Evolutionary conservation across 1,140 invertebrate species (phyloP).

Genomic region (Drosophila ananassae): DNA sequence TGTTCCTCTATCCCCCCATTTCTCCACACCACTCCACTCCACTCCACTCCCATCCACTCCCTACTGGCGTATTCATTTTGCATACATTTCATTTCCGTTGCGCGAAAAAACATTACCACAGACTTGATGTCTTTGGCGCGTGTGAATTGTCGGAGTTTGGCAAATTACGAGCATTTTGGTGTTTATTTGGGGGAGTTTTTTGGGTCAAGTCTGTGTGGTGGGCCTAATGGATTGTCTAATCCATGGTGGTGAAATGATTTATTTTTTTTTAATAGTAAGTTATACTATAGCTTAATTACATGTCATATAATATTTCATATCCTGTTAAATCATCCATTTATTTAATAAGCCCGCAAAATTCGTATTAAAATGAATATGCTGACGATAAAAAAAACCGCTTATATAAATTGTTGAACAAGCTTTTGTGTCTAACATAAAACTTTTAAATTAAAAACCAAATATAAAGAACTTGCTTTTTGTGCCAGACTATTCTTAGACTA

Average conservation of each 20-base stretch:
- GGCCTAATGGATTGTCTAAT: constrained; percentile 15
- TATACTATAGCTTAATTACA: too few relatives aligned
- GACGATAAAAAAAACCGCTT: neutral
- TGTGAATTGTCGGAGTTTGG: constrained; percentile 53
- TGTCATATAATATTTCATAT: neutral
- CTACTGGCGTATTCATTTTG: constrained; percentile 22
- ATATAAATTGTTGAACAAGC: neutral
- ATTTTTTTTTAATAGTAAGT: neutral
- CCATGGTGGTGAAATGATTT: neutral
- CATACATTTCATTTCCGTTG: constrained; percentile 62
- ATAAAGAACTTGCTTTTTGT: too few relatives aligned
- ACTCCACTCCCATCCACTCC: constrained; percentile 2
- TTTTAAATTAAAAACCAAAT: neutral
- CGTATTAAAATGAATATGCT: neutral
- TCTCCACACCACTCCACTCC: constrained; percentile 22
- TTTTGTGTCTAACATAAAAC: neutral
- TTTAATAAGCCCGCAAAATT: neutral
- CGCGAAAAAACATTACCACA: constrained; percentile 33
- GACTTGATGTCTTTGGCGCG: constrained; percentile 46
- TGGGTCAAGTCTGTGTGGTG: constrained; percentile 44
- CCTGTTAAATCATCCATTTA: neutral
- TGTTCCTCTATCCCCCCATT: constrained; percentile 10
- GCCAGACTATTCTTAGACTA: too few relatives aligned
- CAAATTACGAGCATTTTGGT: constrained; percentile 8
- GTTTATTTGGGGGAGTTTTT: constrained; percentile 29